Percentiles rank a stretch among this genome's conserved stretches.
phyloP scores from a whole-genome alignment of 1,140 invertebrate species.

The Drosophila lowei region DNA sequence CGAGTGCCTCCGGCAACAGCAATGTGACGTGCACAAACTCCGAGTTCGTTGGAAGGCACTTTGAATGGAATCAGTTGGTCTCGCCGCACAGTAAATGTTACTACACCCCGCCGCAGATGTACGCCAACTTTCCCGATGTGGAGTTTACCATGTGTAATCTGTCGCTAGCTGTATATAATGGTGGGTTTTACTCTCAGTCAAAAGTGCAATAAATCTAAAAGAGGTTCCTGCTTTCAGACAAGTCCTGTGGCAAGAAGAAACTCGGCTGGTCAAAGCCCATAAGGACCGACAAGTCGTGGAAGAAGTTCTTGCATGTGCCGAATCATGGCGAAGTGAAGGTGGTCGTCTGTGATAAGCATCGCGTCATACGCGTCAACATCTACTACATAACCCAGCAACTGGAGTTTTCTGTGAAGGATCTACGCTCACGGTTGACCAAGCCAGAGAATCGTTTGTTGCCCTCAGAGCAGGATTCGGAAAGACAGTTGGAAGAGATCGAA shows the following conservation, averaged over 20 bases:
- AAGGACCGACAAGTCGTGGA: conserved; percentile 83
- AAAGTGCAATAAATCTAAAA: not conserved
- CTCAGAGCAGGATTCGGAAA: not conserved
- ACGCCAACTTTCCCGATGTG: conserved; percentile 77
- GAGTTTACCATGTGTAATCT: conserved; percentile 76
- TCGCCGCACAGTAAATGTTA: conserved; percentile 63
- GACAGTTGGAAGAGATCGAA: not conserved
- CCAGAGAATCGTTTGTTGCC: conserved; percentile 28
- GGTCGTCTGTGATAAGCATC: conserved; percentile 84
- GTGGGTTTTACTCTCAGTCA: conserved; percentile 12
- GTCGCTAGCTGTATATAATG: conserved; percentile 62
- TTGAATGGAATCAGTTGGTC: conserved; percentile 75
- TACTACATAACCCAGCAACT: conserved; percentile 76
- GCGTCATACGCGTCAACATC: conserved; percentile 68
- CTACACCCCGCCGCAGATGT: conserved; percentile 78
- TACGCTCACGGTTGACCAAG: conserved; percentile 65
- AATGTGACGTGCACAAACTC: conserved; percentile 69
- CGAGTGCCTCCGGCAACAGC: conserved; percentile 71
- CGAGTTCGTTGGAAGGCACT: conserved; percentile 70
- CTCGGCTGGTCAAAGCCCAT: conserved; percentile 84
- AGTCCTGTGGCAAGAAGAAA: conserved; percentile 39
- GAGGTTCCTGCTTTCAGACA: conserved; percentile 9
- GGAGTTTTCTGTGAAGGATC: conserved; percentile 78
- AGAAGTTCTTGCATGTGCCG: conserved; percentile 88
- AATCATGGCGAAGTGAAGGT: conserved; percentile 89